Evolutionary conservation across 2,888 invertebrate species (phyloP).

Genomic region (Sinopyrophorus schimmeli): DNA sequence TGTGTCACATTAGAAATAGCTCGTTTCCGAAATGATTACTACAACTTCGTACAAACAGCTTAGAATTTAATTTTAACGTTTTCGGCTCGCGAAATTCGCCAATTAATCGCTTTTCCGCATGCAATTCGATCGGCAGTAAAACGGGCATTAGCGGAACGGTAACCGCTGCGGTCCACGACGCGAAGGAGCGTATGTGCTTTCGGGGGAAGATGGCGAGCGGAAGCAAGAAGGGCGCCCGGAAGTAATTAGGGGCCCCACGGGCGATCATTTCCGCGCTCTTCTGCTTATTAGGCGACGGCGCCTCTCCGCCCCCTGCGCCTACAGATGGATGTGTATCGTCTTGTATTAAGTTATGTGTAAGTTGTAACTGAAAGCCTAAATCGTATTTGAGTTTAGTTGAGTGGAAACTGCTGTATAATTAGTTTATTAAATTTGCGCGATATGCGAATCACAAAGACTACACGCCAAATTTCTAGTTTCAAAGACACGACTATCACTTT

Average conservation of each 20-base stretch:
- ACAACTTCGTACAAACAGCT: slow-evolving; percentile 3
- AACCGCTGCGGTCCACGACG: too few relatives aligned
- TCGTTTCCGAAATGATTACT: slow-evolving; percentile 19
- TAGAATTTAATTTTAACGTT: slow-evolving; percentile 1
- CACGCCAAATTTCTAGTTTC: slow-evolving; percentile 15
- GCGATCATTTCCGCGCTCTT: slow-evolving; percentile 51
- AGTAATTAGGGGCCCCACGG: slow-evolving; percentile 50
- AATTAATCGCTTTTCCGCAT: too few relatives aligned
- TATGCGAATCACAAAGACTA: slow-evolving; percentile 25
- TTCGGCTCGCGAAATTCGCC: not conserved
- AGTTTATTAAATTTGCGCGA: slow-evolving; percentile 27
- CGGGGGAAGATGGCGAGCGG: slow-evolving; percentile 26
- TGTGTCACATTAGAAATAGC: slow-evolving; percentile 28
- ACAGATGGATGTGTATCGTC: slow-evolving; percentile 29
- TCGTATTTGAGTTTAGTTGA: slow-evolving; percentile 28
- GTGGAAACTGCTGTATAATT: slow-evolving; percentile 30
- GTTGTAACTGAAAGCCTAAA: slow-evolving; percentile 27
- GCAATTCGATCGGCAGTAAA: too few relatives aligned
- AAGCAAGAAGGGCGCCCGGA: slow-evolving; percentile 43
- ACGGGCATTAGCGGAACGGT: too few relatives aligned
- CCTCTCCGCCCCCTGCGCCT: slow-evolving; percentile 34
- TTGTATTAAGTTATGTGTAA: slow-evolving; percentile 29
- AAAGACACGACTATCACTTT: slow-evolving; percentile 13
- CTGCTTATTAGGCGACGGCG: slow-evolving; percentile 47
- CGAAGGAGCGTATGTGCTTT: too few relatives aligned